Percentiles rank a stretch among this genome's conserved stretches.
These are phyloP conservation scores for Echeneis naucrates DNA, from an alignment of 2,797 vertebrate genomes.

Conservation along the genomic window DNA sequence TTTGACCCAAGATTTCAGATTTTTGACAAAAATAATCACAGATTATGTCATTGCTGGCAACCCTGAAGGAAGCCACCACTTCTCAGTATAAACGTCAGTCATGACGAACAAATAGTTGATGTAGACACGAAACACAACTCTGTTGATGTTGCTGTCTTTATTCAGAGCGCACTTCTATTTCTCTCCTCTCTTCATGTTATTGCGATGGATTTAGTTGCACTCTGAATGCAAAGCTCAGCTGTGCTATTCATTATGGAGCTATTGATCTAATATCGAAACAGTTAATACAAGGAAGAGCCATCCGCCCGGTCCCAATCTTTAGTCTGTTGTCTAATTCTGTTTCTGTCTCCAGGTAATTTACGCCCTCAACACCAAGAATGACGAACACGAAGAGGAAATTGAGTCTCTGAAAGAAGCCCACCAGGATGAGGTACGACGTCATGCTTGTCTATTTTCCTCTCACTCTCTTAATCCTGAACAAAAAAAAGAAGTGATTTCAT, in stretches of 20 bases:
- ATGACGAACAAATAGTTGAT: background rate
- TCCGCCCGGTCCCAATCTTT: no score
- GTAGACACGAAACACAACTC: background rate
- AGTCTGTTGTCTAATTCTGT: constrained; percentile 15
- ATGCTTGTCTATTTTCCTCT: background rate
- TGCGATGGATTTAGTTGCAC: constrained; percentile 35
- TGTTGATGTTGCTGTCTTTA: constrained; percentile 3
- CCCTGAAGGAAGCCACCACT: no score
- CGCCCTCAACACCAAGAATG: constrained; percentile 98
- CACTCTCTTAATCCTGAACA: background rate
- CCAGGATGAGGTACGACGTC: constrained; percentile 90
- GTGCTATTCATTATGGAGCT: background rate
- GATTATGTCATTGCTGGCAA: no score
- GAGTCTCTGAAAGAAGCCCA: constrained; percentile 96
- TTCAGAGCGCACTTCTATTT: constrained; percentile 4
- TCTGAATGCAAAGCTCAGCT: constrained; percentile 15
- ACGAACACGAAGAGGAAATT: constrained; percentile 96
- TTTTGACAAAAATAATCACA: background rate
- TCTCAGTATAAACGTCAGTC: no score
- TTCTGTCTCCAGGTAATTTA: constrained; percentile 93
- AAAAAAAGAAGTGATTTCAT: background rate
- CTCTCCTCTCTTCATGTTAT: constrained; percentile 13
- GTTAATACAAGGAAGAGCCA: constrained; percentile 30
- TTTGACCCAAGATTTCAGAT: no score
- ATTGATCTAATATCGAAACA: constrained; percentile 41